A percentile compares a stretch with the other conserved stretches of the same genome.
phyloP scores from a whole-genome alignment of 2,888 invertebrate species.

The Apomyelois bistriatella region DNA sequence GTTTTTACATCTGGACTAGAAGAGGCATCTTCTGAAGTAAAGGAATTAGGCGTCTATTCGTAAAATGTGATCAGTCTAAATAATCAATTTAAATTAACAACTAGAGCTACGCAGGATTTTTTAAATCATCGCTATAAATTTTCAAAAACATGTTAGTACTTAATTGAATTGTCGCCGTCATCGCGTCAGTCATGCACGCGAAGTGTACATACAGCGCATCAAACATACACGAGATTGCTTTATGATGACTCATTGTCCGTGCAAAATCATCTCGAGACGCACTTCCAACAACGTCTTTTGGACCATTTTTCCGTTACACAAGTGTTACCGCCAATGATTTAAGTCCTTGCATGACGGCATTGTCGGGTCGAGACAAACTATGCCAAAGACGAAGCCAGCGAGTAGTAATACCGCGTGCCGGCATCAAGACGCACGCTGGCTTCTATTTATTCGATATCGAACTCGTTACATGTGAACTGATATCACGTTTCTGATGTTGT shows the following conservation, averaged over 20 bases:
- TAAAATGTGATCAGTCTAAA: too few relatives aligned
- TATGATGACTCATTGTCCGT: neutral
- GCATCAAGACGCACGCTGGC: neutral
- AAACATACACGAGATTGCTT: neutral
- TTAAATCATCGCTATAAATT: too few relatives aligned
- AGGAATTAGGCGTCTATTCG: too few relatives aligned
- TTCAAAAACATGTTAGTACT: too few relatives aligned
- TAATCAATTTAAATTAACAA: too few relatives aligned
- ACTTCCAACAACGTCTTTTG: neutral
- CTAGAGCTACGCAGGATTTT: too few relatives aligned
- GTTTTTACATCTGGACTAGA: too few relatives aligned
- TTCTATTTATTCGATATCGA: neutral
- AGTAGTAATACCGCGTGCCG: neutral
- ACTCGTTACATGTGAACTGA: neutral
- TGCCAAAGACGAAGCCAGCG: neutral
- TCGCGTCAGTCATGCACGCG: neutral
- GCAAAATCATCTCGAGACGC: neutral
- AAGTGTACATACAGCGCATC: neutral
- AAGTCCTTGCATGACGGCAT: slow-evolving; percentile 51
- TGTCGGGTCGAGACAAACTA: slow-evolving; percentile 22
- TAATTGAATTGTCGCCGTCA: neutral
- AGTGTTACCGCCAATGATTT: slow-evolving; percentile 41
- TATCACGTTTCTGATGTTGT: neutral
- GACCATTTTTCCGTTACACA: slow-evolving; percentile 17
- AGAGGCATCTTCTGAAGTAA: too few relatives aligned